Evolutionary conservation across 1,140 invertebrate genomes (phyloP).

Genomic region (Cecropterus lyciades): DNA sequence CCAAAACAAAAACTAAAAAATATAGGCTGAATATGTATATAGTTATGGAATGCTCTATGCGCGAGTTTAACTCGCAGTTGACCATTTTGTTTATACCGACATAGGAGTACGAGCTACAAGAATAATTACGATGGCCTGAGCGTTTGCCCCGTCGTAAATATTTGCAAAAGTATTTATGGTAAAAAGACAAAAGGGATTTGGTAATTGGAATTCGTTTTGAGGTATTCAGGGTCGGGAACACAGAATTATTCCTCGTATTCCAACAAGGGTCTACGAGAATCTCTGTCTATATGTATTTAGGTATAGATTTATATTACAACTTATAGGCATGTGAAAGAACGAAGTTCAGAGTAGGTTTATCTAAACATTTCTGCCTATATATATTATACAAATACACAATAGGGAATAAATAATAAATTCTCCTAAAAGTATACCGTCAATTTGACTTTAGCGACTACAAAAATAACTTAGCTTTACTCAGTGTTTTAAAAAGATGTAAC

Average conservation of each 20-base stretch:
- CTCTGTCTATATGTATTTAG: not conserved
- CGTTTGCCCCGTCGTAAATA: not conserved
- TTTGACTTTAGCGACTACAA: no score
- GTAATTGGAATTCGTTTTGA: constrained; percentile 24
- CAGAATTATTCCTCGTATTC: constrained; percentile 20
- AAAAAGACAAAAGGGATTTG: constrained; percentile 31
- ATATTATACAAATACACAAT: no score
- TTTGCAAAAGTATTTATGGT: constrained; percentile 28
- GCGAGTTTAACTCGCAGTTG: no score
- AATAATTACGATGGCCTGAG: not conserved
- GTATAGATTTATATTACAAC: constrained; percentile 1
- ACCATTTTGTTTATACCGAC: no score
- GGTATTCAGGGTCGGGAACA: constrained; percentile 19
- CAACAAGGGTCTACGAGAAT: constrained; percentile 1
- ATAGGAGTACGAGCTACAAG: not conserved
- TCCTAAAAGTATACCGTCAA: no score
- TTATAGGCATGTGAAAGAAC: not conserved
- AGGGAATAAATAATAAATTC: no score
- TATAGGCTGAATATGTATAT: no score
- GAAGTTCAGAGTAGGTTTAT: not conserved
- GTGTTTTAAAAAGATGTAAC: no score
- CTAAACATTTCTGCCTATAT: no score
- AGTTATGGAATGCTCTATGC: no score
- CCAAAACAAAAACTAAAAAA: no score
- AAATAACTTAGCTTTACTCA: no score